A percentile compares a stretch with the other conserved stretches of the same genome.
Evolutionary conservation across 2,113 vertebrate species (phyloP).

Genomic region (Plecotus auritus): DNA sequence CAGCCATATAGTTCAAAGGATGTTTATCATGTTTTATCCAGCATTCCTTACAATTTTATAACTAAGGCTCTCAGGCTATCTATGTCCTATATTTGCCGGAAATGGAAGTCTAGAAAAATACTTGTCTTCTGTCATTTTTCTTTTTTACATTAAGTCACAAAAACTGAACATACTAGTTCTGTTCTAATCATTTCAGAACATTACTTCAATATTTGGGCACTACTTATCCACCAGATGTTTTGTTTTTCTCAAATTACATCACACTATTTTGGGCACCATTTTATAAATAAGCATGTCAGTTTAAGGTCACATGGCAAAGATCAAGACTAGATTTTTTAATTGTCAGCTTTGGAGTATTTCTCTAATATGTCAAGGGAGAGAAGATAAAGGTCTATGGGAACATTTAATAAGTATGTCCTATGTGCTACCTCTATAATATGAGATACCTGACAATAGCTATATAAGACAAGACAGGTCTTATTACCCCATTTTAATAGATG

Average conservation of each 20-base stretch:
- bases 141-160: neutral
- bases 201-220: neutral
- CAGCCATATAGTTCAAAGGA: neutral
- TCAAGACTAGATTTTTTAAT: neutral
- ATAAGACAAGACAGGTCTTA: neutral
- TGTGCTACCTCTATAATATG: neutral
- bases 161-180: neutral
- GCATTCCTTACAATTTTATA: neutral
- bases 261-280: neutral
- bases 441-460: neutral
- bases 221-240: neutral
- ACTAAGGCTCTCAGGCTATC: neutral
- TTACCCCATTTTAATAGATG: neutral
- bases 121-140: neutral
- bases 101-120: neutral
- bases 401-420: neutral
- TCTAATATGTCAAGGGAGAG: neutral
- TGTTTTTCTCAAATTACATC: neutral
- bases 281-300: neutral
- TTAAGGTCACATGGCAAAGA: neutral
- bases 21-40: neutral
- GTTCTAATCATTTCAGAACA: neutral
- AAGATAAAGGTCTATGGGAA: neutral
- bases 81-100: neutral
- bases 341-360: neutral